Base-by-base conservation (phyloP, 2,113 vertebrate species). In the Pimephales promelas region DNA sequence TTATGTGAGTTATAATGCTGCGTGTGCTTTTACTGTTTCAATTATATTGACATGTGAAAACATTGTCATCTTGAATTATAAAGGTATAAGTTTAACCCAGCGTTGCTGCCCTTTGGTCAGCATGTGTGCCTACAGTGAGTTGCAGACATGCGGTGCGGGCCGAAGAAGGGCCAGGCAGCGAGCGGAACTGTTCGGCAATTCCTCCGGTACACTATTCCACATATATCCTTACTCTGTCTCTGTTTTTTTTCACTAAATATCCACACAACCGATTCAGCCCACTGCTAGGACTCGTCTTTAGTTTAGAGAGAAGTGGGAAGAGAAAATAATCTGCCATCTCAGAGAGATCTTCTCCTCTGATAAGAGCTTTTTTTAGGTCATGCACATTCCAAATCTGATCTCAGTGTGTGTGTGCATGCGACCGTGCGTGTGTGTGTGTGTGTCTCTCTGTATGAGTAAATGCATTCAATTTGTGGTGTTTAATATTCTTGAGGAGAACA, bases 171-270 rank as follows among this genome's bases (percentile, higher is more conserved):
- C 16, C 47, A 40, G 78, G 45, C 49, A 88, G 78, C 9, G 92
- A 94, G 80, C 94, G 93, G 86, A 95, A 95, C 89, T 95, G 94
- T 86, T 92, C 93, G 1, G 3, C 78, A 14, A 84, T 76, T 18
- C 94, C 93, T 22, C 93, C 92, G 82, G 94, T 95, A 86, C 86
- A 18, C 52, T n/a, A 34, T 40, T 57, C 54, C 3, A 45, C 40
- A 72, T 10, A 47, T n/a, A 62, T 81, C 49, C 20, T 13, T 71
- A 40, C 16, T n/a, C 11, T 62, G 22, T 28, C 56, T 10, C 2
- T 28, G 61, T 85, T 57, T 57, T 85, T 57, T 57, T 70, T 5
- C 4, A 5, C 22, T 13, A 10, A 40, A 3, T 70, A 66, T 18
- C n/a, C 11, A 31, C 26, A 31, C 49, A 75, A n/a, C 28, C 6